Evolutionary conservation across 1,140 invertebrate genomes (phyloP).

Genomic region (Trachymyrmex septentrionalis): DNA sequence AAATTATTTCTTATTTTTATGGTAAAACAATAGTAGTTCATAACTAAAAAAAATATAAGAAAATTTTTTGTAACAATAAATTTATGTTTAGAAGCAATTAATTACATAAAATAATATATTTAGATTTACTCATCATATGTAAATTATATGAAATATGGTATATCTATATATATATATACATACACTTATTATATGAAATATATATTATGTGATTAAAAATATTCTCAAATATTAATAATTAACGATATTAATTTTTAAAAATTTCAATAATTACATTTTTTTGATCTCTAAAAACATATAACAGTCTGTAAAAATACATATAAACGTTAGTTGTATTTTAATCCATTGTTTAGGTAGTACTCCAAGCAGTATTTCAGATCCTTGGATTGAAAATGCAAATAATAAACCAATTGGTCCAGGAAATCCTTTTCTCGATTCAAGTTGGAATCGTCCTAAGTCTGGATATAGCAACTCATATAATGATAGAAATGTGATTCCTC

Average conservation of each 20-base stretch:
- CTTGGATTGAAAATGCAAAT: slow-evolving; percentile 2
- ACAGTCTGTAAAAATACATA: too few relatives aligned
- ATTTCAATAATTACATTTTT: not conserved
- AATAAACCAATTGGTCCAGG: slow-evolving; percentile 59
- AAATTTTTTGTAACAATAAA: slow-evolving; percentile 5
- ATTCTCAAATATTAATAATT: slow-evolving; percentile 7
- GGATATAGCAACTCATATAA: not conserved
- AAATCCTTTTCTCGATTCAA: slow-evolving; percentile 57
- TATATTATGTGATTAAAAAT: not conserved
- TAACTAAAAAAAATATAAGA: not conserved
- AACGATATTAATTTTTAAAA: not conserved
- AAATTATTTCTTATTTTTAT: slow-evolving; percentile 21
- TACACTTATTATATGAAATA: not conserved
- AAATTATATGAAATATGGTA: not conserved
- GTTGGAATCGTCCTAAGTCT: not conserved
- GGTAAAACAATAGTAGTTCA: not conserved
- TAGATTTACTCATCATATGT: not conserved
- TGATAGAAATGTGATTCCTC: slow-evolving; percentile 6
- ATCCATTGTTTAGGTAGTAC: not conserved
- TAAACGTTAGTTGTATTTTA: not conserved
- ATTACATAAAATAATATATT: not conserved
- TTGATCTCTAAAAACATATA: not conserved
- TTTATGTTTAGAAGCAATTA: not conserved
- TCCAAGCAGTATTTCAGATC: not conserved
- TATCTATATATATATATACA: too few relatives aligned